Conservation (phyloP, 2,888 invertebrate genomes). For the Rhodophaea formosa region DNA sequence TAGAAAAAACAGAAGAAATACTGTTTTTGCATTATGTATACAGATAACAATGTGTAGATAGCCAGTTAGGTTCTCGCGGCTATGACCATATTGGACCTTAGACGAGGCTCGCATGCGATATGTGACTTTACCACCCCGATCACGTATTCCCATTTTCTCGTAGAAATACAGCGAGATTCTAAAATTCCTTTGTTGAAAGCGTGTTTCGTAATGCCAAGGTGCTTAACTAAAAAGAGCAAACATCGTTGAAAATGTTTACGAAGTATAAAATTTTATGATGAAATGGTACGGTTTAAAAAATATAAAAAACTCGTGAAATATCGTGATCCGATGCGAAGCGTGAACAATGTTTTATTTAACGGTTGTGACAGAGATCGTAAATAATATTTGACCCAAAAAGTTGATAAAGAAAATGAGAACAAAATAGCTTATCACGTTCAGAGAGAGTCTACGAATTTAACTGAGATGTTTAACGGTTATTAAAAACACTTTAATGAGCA, state of each 20-base stretch:
- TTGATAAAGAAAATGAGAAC: conserved; percentile 1
- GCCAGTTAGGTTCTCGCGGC: conserved; percentile 39
- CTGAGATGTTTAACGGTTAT: conserved; percentile 24
- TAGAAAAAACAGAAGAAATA: conserved; percentile 9
- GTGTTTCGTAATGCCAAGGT: too few species aligned
- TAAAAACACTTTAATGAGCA: conserved; percentile 55
- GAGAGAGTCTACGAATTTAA: background rate
- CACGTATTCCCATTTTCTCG: conserved; percentile 57
- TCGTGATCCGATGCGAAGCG: conserved; percentile 10
- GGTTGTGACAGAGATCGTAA: conserved; percentile 4
- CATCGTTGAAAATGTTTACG: conserved; percentile 11
- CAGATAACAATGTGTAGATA: conserved; percentile 29
- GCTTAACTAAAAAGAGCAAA: conserved; percentile 16
- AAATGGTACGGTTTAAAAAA: conserved; percentile 2
- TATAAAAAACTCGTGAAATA: conserved; percentile 11
- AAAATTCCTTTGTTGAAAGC: conserved; percentile 53
- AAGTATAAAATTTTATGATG: conserved; percentile 18
- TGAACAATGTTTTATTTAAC: background rate
- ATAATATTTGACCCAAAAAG: conserved; percentile 14
- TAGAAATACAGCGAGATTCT: conserved; percentile 47
- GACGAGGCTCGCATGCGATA: conserved; percentile 48
- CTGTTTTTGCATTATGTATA: conserved; percentile 21
- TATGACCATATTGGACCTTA: conserved; percentile 53
- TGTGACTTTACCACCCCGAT: conserved; percentile 48
- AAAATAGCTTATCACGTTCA: background rate